Evolutionary conservation across 2,888 invertebrate species (phyloP), one percentile per base, ranked within the genome.

Genomic region (Hirtodrosophila duncani): DNA sequence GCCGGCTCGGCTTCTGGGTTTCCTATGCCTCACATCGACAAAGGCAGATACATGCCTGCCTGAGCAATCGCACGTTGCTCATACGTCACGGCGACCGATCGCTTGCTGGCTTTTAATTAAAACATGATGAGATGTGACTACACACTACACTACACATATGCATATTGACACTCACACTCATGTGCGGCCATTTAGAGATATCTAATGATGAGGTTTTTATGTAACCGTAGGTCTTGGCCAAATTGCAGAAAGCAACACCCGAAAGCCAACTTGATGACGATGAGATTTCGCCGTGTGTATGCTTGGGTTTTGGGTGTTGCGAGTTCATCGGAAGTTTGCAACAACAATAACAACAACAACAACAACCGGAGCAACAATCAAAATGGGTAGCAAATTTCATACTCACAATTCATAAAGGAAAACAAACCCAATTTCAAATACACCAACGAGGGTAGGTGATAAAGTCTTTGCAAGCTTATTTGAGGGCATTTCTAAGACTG

Each of bases 191-290:
- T 52, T 64, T 36, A 55, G 44, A 49, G 64, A 58, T 53, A 49
- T 64, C 80, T 64, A 71, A 79, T 62, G 71, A 67, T 52, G 52
- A 56, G n/a, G n/a, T n/a, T 55, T 80, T 75, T 75, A 75, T 81
- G 78, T 75, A 75, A 75, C 63, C 23, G n/a, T n/a, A n/a, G n/a
- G n/a, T n/a, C n/a, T n/a, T n/a, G n/a, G n/a, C 27, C 53, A 38
- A 38, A 49, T 33, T 46, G 43, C 49, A 37, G 26, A 63, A 27
- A 60, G 45, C 63, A 63, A 58, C 72, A 68, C 63, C 72, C 68
- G 45, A 59, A 34, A 36, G 6, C 43, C 18, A 44, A 46, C 27
- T 34, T 33, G 55, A 27, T 44, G 38, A 55, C 39, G 55, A 53
- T 38, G 44, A 44, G n/a, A n/a, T n/a, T n/a, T n/a, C 18, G 48